Base-by-base conservation (phyloP, 1,140 invertebrate species). In the Manduca sexta region DNA sequence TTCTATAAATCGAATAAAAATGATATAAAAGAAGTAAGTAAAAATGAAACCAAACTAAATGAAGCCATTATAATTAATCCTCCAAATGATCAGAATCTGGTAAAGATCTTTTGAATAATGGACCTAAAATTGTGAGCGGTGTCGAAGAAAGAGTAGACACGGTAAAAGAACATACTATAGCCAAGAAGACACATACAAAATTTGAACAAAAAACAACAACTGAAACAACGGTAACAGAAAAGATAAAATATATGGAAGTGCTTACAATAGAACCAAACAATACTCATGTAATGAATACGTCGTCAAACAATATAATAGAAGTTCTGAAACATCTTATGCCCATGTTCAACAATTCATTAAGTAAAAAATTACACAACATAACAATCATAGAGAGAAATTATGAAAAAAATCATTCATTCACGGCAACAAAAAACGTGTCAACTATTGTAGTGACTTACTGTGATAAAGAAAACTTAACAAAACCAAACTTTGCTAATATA, bases 361-460 rank as follows among this genome's bases (percentile, higher is more conserved):
- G 64, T 3, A 81, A 82, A n/a, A 71, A 82, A 51, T 42, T 85
- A 10, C 81, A 85, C 31, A 85, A 81, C 45, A 74, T 85, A 16
- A 85, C 81, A 2, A 81, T 85, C 13, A 82, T 85, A 42, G 81
- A 85, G 59, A 75, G 60, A 48, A 75, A 80, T 54, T 65, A 69
- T 38, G 67, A 68, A 17, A 75, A n/a, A 41, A 83, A 84, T 42
- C 74, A 80, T 54, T 79, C 79, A 1, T 71, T 71, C 49, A 63
- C 64, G 2, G 74, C 72, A 34, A 74, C 73, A n/a, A 83, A 81
- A 47, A 83, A 85, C 35, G 68, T 81, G 29, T 85, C 81, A 3
- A 85, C 81, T 15, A 81, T 87, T 26, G 66, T 85, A 13, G 76
- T 86, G 4, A 86, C 84, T 51, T 86, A 84, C 60, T 84, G 78